Evolutionary conservation across 2,797 vertebrate genomes (phyloP).

Genomic region (Numenius phaeopus): DNA sequence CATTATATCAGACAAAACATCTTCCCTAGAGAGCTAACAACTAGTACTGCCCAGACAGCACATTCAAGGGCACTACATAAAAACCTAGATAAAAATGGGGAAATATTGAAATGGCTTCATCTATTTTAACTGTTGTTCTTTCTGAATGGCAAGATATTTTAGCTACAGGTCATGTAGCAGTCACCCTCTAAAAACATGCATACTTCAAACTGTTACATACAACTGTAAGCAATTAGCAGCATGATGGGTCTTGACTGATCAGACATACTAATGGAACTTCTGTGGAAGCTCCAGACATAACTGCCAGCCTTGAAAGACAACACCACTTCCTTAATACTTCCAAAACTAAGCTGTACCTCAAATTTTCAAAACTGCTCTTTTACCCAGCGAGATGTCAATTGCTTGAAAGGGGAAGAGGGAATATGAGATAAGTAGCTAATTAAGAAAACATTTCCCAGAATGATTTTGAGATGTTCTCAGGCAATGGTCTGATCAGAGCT

Average conservation of each 20-base stretch:
- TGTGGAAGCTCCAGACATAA: not conserved
- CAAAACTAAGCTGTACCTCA: not conserved
- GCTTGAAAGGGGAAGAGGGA: not conserved
- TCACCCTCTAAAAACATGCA: not conserved
- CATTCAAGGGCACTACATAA: too few relatives aligned
- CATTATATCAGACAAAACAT: too few relatives aligned
- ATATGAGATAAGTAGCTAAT: not conserved
- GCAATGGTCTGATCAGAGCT: not conserved
- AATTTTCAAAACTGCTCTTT: not conserved
- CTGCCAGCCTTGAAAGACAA: not conserved
- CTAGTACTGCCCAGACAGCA: too few relatives aligned
- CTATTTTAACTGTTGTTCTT: too few relatives aligned
- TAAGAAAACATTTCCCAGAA: not conserved
- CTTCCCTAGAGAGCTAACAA: too few relatives aligned
- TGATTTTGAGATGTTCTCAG: not conserved
- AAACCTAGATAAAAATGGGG: too few relatives aligned
- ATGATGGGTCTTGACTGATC: rapidly evolving
- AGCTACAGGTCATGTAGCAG: not conserved
- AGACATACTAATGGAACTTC: not conserved
- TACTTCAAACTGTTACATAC: not conserved
- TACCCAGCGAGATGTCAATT: not conserved
- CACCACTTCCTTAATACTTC: not conserved
- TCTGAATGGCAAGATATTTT: too few relatives aligned
- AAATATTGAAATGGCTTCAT: too few relatives aligned
- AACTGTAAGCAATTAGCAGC: not conserved